phyloP scores from a whole-genome alignment of 2,113 vertebrate genomes.

The Aptenodytes forsteri region DNA sequence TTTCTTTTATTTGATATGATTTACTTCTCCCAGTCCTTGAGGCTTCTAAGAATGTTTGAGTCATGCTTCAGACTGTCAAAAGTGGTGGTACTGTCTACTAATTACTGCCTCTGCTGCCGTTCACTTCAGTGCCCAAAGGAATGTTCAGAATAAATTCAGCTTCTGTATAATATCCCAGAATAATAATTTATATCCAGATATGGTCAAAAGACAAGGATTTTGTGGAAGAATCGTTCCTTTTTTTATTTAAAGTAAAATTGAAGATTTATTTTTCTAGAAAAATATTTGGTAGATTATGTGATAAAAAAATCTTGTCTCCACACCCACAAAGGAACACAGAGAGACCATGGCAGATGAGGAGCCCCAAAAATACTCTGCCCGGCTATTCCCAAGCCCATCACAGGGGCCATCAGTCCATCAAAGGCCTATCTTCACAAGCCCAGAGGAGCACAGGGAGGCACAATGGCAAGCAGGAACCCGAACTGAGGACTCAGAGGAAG shows the following conservation, averaged over 20 bases:
- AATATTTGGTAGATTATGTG: not conserved
- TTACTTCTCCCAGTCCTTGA: not conserved
- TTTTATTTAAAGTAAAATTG: not conserved
- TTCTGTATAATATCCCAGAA: not conserved
- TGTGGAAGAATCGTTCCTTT: not conserved
- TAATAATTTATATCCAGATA: not conserved
- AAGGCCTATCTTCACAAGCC: not conserved
- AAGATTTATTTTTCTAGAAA: not conserved
- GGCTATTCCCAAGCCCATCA: not conserved
- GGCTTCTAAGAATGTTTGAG: not conserved
- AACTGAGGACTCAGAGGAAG: not conserved
- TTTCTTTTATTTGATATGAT: not conserved
- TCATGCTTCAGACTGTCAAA: not conserved
- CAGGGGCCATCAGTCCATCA: not conserved
- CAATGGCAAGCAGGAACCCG: accelerated
- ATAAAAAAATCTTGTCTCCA: not conserved
- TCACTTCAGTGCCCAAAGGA: not conserved
- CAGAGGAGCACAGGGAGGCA: not conserved
- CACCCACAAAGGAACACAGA: not conserved
- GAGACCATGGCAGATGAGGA: not conserved
- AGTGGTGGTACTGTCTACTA: not conserved
- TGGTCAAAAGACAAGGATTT: not conserved
- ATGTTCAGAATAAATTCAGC: not conserved
- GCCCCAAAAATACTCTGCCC: accelerated
- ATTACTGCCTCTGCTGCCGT: not conserved